These are phyloP conservation scores for Oedothorax gibbosus DNA, from an alignment of 1,140 invertebrate species.

Conservation along the genomic window DNA sequence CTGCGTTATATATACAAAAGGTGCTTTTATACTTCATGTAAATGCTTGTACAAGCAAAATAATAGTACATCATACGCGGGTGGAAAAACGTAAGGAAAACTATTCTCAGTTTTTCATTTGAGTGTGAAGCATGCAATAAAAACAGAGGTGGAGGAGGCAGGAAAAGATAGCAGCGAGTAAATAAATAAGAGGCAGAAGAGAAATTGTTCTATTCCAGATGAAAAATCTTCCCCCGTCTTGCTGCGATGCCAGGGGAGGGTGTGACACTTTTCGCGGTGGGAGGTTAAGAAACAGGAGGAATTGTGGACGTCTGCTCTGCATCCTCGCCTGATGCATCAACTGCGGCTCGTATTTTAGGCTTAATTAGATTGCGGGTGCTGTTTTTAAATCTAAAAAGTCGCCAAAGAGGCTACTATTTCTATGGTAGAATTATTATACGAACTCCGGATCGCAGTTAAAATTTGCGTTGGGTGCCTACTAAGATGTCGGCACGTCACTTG, in stretches of 20 bases:
- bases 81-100: no score
- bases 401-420: no score
- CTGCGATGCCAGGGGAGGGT: constrained; percentile 7
- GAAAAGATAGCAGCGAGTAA: not conserved
- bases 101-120: no score
- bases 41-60: no score
- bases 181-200: not conserved
- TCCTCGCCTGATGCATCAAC: constrained; percentile 50
- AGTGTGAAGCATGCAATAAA: not conserved
- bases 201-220: constrained; percentile 25
- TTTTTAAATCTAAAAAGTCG: not conserved
- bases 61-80: no score
- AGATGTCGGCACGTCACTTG: no score
- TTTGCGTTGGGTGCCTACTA: no score
- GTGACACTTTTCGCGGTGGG: constrained; percentile 32
- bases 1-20: no score
- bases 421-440: no score
- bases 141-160: no score
- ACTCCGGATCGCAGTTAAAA: no score
- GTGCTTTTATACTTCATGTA: no score
- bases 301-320: constrained; percentile 55
- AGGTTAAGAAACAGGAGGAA: constrained; percentile 59
- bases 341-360: constrained; percentile 1
- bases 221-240: constrained; percentile 22
- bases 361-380: not conserved